Base-by-base conservation (phyloP, 92 coral and sea anemone species). In the Desmophyllum pertusum region DNA sequence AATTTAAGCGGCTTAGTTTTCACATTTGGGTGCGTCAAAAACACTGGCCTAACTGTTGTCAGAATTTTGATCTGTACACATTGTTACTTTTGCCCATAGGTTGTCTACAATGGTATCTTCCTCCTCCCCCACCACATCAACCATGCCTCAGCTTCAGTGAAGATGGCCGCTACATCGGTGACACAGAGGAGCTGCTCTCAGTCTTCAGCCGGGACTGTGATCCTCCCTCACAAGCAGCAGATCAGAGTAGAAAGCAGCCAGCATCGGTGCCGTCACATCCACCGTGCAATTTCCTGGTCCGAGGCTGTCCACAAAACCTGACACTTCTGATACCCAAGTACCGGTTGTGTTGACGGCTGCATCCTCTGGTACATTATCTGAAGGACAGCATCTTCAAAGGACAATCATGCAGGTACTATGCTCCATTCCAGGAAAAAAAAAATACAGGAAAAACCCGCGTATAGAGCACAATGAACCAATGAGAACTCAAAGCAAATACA, bases 101-200 rank as follows among this genome's bases (percentile, higher is more conserved):
- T 92, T 43, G 97, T 97, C 37, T 87, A 92, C 84, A 95, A 93
- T 51, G 90, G 97, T 15, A 86, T 46, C 94, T 97, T 30, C 92
- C 90, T 27, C 83, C 88, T n/a, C 93, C 89, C 41, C 88, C 97
- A 8, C 86, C 75, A 73, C 97, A 97, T 82, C 64, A 83, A 88
- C 99, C 99, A n/a, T 27, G 84, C 35, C 89, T 85, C 62, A 97
- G 98, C 74, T 97, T 97, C 78, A 90, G 93, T 55, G 73, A 73
- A 19, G 79, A 86, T 50, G 98, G 98, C 2, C 90, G 78, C 43
- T 97, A 91, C 90, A 67, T 81, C 33, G 98, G 98, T 29, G 71
- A 81, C 59, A 21, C 40, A 18, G 36, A 14, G 11, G 86, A 62
- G 29, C 86, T 37, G 33, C 30, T 25, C 23, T 57, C 42, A 29